Percentiles rank a stretch among this genome's conserved stretches.
Conservation (phyloP, 2,888 invertebrate genomes). For the Thera obeliscata region DNA sequence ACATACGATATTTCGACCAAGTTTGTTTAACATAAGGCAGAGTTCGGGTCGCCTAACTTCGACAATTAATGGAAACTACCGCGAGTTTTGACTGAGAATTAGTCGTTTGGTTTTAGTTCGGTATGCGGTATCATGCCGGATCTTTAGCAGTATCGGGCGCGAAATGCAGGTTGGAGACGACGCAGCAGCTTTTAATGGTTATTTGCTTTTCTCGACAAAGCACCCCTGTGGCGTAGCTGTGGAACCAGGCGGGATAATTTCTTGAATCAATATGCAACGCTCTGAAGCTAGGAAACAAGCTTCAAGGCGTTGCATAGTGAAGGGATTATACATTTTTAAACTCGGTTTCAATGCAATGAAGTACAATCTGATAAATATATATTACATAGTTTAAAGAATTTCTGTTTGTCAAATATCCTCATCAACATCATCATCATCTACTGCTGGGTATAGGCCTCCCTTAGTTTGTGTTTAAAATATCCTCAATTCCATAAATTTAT, state of each 20-base stretch:
- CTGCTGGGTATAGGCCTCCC: too few species aligned
- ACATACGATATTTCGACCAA: conserved; percentile 37
- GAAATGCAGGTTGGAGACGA: conserved; percentile 1
- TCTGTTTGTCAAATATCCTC: too few species aligned
- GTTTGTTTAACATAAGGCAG: conserved; percentile 40
- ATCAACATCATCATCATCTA: too few species aligned
- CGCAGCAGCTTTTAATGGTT: neutral
- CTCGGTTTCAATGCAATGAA: neutral
- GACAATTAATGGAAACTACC: conserved; percentile 26
- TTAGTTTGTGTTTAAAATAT: too few species aligned
- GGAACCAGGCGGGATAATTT: neutral
- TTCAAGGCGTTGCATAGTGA: neutral
- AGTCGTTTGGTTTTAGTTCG: conserved; percentile 16
- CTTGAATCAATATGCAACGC: conserved; percentile 1
- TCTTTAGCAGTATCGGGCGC: conserved; percentile 4
- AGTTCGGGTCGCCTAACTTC: conserved; percentile 23
- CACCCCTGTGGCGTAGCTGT: neutral
- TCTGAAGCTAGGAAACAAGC: neutral
- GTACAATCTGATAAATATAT: too few species aligned
- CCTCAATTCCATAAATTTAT: too few species aligned
- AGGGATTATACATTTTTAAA: neutral
- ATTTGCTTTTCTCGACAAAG: conserved; percentile 2
- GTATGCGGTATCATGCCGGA: conserved; percentile 1
- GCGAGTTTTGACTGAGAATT: conserved; percentile 21
- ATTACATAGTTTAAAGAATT: too few species aligned